phyloP scores from a whole-genome alignment of 2,888 invertebrate genomes.

The Polyploca ridens region DNA sequence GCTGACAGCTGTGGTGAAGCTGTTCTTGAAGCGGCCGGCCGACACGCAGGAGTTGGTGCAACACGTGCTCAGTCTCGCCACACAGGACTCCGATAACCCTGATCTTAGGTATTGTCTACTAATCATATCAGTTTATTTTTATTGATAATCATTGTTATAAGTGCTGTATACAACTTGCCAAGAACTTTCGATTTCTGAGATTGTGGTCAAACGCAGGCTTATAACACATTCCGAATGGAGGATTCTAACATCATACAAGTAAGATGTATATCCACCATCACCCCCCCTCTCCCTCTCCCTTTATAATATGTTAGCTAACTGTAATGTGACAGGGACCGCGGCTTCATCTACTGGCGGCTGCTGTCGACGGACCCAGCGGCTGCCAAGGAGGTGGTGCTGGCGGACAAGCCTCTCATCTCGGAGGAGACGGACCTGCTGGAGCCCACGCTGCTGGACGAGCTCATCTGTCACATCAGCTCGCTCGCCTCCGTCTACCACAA shows the following conservation, averaged over 20 bases:
- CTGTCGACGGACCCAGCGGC: conserved; percentile 99
- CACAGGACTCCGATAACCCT: conserved; percentile 97
- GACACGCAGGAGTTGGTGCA: conserved; percentile 99
- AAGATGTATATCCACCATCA: no score
- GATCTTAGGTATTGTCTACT: conserved; percentile 86
- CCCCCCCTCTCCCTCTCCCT: no score
- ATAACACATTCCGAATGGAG: no score
- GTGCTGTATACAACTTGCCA: no score
- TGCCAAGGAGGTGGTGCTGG: conserved; percentile 99
- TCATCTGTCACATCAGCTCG: conserved; percentile 99
- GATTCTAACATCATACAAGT: no score
- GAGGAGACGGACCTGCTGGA: conserved; percentile 99
- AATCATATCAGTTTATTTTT: background rate
- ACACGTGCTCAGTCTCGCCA: conserved; percentile 95
- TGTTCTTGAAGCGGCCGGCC: conserved; percentile 98
- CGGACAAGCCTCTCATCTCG: conserved; percentile 99
- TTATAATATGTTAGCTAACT: no score
- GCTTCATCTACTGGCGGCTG: conserved; percentile 99
- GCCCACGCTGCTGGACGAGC: conserved; percentile 98
- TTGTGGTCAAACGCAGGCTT: no score
- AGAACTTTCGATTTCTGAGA: no score
- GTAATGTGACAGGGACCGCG: conserved; percentile 90
- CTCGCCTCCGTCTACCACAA: conserved; percentile 99
- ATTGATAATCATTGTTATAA: no score
- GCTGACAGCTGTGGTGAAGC: conserved; percentile 98